Base-by-base conservation (phyloP, 2,113 vertebrate species). In the Psilopsiagon aymara region DNA sequence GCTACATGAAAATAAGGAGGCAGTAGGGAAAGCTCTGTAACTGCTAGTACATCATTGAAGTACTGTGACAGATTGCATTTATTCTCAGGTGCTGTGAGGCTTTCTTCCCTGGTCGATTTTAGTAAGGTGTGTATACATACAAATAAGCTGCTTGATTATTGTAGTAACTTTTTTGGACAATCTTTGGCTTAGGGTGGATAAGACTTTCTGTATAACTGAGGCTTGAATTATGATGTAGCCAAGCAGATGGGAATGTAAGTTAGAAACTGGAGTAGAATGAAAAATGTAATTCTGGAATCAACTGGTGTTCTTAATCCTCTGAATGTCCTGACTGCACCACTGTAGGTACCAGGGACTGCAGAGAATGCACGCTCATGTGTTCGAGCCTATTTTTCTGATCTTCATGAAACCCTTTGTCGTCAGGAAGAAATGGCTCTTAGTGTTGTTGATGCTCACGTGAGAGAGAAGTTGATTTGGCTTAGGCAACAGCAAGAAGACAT, bases 341-440 rank as follows among this genome's bases (percentile, higher is more conserved):
- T 75, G 10, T 95, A 99, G 99, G 98, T 99, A 37, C 98, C 99
- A 11, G 99, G 99, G 81, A 99, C 99, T 20, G 99, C 99, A 21
- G 99, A 99, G 94, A 99, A 99, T 6, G 99, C 99, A 3, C 99
- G 99, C n/a, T 99, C 99, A 6, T 99, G 99, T 73, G 99, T 99
- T 67, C 98, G 99, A 68, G 99, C 99, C 44, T 99, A 99, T 98
- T 99, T 99, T 94, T 99, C 99, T 19, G 99, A 99, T 93, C 98
- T 99, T 51, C 99, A 99, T 44, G 99, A 99, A 98, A 99, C 99
- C 2, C 98, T 99, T 55, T 99, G 99, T 95, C 99, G 99, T 79
- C 99, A 99, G 96, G 99, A 99, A 97, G 99, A 99, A 98, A 99
- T 99, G 99, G 99, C 99, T 55, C 97, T 99, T 76, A 99, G 99